Evolutionary conservation across 2,797 vertebrate genomes (phyloP).

Genomic region (Eremophila alpestris): DNA sequence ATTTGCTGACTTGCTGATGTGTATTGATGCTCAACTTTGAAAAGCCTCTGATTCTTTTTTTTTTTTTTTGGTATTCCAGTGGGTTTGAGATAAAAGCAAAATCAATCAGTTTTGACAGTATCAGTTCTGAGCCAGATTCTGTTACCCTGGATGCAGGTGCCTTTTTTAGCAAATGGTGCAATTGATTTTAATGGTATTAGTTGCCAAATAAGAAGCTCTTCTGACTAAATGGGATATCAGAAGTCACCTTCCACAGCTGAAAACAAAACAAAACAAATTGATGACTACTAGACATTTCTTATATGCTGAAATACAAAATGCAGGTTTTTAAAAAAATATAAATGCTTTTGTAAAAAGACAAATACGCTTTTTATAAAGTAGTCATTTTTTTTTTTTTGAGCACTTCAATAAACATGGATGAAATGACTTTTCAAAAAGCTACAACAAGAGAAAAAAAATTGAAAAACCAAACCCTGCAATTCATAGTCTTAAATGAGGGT

Average conservation of each 20-base stretch:
- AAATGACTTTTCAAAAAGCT: background rate
- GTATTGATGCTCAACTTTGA: background rate
- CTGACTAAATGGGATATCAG: background rate
- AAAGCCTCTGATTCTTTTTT: background rate
- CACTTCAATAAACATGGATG: background rate
- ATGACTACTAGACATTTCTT: background rate
- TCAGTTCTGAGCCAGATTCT: conserved; percentile 9
- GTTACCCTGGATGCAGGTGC: background rate
- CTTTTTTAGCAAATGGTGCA: background rate
- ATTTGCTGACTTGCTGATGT: background rate
- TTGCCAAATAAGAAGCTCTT: conserved; percentile 17
- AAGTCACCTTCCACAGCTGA: conserved; percentile 9
- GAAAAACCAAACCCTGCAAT: accelerated
- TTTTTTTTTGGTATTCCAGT: background rate
- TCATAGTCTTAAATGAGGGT: background rate
- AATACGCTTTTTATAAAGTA: background rate
- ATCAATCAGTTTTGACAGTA: conserved; percentile 27
- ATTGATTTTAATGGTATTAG: conserved; percentile 18
- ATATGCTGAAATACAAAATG: background rate
- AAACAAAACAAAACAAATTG: background rate
- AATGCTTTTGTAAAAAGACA: background rate
- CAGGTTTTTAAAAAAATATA: background rate
- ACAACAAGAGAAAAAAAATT: background rate
- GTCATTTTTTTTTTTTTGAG: background rate
- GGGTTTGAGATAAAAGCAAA: background rate